These are phyloP conservation scores for Lamellibrachia columna DNA, from an alignment of 2,888 invertebrate species.

Conservation along the genomic window DNA sequence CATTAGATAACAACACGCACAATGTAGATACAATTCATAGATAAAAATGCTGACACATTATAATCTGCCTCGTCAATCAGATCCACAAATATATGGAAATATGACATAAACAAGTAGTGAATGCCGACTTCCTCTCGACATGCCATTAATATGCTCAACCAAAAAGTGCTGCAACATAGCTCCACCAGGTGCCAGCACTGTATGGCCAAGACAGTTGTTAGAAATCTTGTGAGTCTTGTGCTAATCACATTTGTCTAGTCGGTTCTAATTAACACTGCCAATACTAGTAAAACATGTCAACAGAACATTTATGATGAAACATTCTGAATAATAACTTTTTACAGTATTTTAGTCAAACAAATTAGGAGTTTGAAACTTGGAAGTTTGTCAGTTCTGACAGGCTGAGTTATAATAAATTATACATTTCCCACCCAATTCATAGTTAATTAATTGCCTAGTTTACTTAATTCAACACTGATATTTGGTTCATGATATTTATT, in stretches of 20 bases:
- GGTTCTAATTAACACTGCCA: neutral
- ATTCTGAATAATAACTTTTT: neutral
- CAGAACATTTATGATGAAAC: neutral
- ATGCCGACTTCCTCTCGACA: neutral
- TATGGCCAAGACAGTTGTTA: neutral
- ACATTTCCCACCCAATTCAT: neutral
- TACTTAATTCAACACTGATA: no score
- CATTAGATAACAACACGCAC: neutral
- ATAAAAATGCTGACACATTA: neutral
- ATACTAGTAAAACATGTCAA: neutral
- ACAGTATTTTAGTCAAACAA: neutral
- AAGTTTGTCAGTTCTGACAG: neutral
- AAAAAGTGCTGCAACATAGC: neutral
- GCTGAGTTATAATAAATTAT: neutral
- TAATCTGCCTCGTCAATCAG: neutral
- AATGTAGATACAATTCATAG: neutral
- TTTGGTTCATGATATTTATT: no score
- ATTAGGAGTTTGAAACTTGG: neutral
- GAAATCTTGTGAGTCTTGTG: neutral
- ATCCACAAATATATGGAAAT: neutral
- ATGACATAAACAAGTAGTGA: neutral
- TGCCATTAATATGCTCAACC: neutral
- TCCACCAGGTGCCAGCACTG: neutral
- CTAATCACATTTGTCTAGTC: neutral
- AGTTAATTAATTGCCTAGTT: no score